phyloP scores from a whole-genome alignment of 2,113 vertebrate genomes.

The Artemisiospiza belli region DNA sequence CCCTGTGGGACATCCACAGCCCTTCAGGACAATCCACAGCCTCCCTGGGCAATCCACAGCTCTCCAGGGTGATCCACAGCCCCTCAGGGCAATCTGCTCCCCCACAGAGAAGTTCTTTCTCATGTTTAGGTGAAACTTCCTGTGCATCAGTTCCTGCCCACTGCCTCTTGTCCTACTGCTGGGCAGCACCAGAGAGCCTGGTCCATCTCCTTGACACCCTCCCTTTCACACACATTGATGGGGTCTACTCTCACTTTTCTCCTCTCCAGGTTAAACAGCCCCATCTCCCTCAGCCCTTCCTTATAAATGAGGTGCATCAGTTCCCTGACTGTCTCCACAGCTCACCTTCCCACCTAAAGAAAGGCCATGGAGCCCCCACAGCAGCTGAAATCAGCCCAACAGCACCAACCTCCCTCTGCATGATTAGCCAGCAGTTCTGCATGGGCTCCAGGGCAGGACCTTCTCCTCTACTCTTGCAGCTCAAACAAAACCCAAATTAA shows the following conservation, averaged over 20 bases:
- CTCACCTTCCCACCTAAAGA: neutral
- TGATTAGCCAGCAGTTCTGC: fast-evolving
- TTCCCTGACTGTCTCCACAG: fast-evolving
- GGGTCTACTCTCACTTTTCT: neutral
- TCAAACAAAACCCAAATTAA: neutral
- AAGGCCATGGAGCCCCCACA: neutral
- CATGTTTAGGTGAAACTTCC: neutral
- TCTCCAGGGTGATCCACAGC: no score
- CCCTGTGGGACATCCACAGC: neutral
- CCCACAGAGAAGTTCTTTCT: fast-evolving
- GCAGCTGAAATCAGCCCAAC: neutral
- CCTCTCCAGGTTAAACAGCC: neutral
- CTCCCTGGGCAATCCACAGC: fast-evolving
- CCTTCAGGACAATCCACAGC: fast-evolving
- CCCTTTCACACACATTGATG: neutral
- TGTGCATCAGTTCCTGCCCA: neutral
- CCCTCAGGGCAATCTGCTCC: fast-evolving
- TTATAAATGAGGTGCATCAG: neutral
- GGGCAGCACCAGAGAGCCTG: neutral
- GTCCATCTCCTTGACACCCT: neutral
- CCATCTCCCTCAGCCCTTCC: neutral
- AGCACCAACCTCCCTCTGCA: neutral
- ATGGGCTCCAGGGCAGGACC: neutral
- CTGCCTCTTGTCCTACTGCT: neutral
- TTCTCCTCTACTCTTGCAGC: neutral